phyloP scores from a whole-genome alignment of 92 coral and sea anemone genomes.

The Zoanthus gigantus region DNA sequence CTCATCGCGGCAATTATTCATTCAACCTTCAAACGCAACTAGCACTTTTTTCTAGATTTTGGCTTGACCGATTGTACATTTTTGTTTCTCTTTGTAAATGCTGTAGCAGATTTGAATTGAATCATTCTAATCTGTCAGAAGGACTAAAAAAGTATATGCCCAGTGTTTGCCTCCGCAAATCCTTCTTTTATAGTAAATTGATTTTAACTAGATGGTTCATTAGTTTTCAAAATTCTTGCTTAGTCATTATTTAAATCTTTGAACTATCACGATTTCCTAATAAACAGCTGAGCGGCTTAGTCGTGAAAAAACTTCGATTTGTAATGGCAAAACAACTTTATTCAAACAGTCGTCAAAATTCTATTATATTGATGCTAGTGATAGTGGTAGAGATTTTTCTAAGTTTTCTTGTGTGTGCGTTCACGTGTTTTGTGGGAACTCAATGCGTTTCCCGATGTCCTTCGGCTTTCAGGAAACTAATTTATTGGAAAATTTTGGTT shows the following conservation, averaged over 20 bases:
- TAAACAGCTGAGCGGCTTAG: not conserved
- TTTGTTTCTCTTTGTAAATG: no score
- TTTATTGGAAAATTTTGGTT: not conserved
- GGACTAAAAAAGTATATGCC: no score
- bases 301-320: not conserved
- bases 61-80: no score
- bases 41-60: no score
- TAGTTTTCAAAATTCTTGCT: not conserved
- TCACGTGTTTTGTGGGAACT: not conserved
- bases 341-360: not conserved
- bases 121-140: no score
- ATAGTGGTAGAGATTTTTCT: not conserved
- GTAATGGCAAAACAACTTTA: not conserved
- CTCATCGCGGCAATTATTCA: no score
- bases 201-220: not conserved
- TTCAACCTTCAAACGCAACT: no score
- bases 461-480: not conserved
- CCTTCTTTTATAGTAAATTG: no score
- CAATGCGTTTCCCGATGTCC: not conserved
- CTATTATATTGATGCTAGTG: not conserved
- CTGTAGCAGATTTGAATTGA: no score
- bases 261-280: not conserved
- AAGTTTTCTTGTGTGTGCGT: not conserved
- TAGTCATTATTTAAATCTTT: not conserved
- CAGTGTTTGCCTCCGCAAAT: no score